These are phyloP conservation scores for Brachirus orientalis DNA, from an alignment of 2,113 vertebrate genomes.

Conservation along the genomic window DNA sequence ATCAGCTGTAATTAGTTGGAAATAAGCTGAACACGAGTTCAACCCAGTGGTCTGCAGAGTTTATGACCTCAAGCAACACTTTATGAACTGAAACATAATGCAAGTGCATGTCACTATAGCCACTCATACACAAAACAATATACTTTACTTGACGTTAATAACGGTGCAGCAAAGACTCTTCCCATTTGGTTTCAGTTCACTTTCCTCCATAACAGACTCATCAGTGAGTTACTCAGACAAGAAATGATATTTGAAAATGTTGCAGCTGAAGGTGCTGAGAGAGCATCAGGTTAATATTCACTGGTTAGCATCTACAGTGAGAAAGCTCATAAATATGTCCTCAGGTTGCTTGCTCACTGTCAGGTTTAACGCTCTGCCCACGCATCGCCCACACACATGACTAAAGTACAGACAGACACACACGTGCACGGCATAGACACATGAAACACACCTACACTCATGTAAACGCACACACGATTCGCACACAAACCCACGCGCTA, in stretches of 20 bases:
- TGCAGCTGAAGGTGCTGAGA: conserved; percentile 51
- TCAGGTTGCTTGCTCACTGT: conserved; percentile 68
- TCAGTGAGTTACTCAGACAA: conserved; percentile 48
- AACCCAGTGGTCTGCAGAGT: too few species aligned
- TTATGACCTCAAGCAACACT: conserved; percentile 30
- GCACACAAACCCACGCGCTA: conserved; percentile 53
- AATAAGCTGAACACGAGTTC: too few species aligned
- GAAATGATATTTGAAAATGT: conserved; percentile 44
- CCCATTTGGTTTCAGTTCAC: too few species aligned
- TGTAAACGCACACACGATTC: conserved; percentile 7
- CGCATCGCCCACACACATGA: conserved; percentile 61
- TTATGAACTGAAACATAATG: conserved; percentile 34
- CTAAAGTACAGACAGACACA: conserved; percentile 41
- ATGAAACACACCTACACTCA: neutral
- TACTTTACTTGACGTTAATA: conserved; percentile 21
- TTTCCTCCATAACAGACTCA: conserved; percentile 31
- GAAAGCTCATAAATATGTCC: conserved; percentile 70
- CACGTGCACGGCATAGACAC: neutral
- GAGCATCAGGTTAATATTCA: conserved; percentile 70
- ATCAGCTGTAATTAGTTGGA: too few species aligned
- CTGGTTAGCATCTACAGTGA: conserved; percentile 57
- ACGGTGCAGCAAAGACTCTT: too few species aligned
- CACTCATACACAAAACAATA: conserved; percentile 45
- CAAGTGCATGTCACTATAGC: conserved; percentile 33
- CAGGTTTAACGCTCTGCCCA: conserved; percentile 65